phyloP scores from a whole-genome alignment of 2,113 vertebrate species.

The Erinaceus europaeus region DNA sequence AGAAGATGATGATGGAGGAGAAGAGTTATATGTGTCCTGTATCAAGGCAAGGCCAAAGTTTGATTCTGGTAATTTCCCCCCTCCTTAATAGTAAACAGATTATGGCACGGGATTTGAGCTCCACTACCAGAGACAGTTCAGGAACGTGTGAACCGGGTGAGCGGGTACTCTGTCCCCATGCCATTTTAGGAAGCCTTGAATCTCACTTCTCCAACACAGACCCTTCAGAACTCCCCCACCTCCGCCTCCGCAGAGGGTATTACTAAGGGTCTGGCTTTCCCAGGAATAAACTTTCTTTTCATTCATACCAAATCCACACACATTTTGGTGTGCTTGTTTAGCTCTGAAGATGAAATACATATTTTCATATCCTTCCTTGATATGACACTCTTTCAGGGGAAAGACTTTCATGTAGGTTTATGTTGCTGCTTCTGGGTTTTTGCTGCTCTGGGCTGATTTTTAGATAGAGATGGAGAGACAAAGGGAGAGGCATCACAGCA shows the following conservation, averaged over 20 bases:
- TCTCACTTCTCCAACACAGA: too few relatives aligned
- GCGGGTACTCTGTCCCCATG: background rate
- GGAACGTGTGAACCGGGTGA: background rate
- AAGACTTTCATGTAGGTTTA: background rate
- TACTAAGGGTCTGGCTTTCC: background rate
- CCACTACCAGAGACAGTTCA: background rate
- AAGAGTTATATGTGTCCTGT: background rate
- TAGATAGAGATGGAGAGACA: too few relatives aligned
- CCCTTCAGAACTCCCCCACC: too few relatives aligned
- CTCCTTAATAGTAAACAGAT: background rate
- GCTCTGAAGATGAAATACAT: background rate
- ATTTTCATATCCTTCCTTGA: background rate
- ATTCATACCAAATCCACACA: background rate
- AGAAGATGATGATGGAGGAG: too few relatives aligned
- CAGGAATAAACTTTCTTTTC: too few relatives aligned
- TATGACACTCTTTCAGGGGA: background rate
- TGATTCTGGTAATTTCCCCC: rapidly evolving
- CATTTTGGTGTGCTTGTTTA: background rate
- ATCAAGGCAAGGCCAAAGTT: background rate
- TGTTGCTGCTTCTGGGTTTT: too few relatives aligned
- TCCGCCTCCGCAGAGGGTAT: too few relatives aligned
- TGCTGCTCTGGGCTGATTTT: too few relatives aligned
- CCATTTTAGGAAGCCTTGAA: background rate
- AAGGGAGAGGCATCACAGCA: too few relatives aligned
- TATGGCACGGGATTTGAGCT: background rate